These are phyloP conservation scores for Cinclus mexicanus DNA, from an alignment of 2,113 vertebrate genomes.

Conservation along the genomic window DNA sequence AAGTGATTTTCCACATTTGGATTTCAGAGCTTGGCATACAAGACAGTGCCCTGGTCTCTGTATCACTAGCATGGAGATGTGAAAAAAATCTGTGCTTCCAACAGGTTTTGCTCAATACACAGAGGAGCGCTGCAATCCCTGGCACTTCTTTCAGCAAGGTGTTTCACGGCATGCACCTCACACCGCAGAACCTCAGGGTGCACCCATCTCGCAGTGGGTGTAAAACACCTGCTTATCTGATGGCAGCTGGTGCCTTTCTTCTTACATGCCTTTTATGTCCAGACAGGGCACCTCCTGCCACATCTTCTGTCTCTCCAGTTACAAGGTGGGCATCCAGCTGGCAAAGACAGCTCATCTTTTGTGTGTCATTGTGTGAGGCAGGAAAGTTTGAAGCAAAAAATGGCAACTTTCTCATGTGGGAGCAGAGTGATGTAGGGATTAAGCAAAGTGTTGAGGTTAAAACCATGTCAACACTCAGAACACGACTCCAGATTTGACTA, in stretches of 20 bases:
- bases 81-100: not conserved
- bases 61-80: not conserved
- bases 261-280: not conserved
- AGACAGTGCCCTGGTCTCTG: not conserved
- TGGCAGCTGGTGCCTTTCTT: not conserved
- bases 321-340: not conserved
- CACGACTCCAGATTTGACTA: not conserved
- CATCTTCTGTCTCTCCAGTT: not conserved
- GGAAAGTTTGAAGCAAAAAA: not conserved
- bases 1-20: not conserved
- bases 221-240: not conserved
- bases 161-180: not conserved
- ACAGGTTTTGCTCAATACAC: not conserved
- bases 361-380: not conserved
- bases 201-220: not conserved
- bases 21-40: not conserved
- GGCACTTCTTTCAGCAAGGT: not conserved
- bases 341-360: not conserved
- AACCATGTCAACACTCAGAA: accelerated
- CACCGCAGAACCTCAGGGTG: accelerated
- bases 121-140: not conserved
- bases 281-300: not conserved
- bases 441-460: not conserved
- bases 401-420: not conserved
- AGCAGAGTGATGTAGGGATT: not conserved